Base-by-base conservation (phyloP, 2,888 invertebrate genomes). In the Cheilosia urbana region DNA sequence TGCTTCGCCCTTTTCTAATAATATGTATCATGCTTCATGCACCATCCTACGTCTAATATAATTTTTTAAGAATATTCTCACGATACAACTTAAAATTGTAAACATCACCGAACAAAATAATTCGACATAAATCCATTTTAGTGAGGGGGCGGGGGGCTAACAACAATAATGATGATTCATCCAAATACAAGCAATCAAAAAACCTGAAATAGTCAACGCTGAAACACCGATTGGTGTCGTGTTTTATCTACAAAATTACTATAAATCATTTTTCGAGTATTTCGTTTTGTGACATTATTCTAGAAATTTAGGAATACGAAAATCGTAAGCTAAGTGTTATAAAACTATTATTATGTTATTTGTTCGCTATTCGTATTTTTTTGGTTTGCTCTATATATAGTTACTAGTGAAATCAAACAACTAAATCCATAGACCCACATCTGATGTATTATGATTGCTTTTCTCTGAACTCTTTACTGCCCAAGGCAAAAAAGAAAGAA, bases 111-210 rank as follows among this genome's bases (percentile, higher is more conserved):
- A 71, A 47, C 37, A 42, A n/a, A 40, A 24, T 49, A 30, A 49
- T 49, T 47, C 42, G 47, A 2, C 55, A 42, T 47, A 63, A 68
- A 27, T 2, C 47, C 51, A 24, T n/a, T 68, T 62, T 40, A 42
- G 21, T 40, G 62, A 73, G 42, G 53, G 47, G 42, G 42, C 47
- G 47, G 42, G 45, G 37, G 30, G 34, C 62, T 62, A 21, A 42
- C 37, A 49, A 17, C 15, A 15, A 55, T n/a, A n/a, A 40, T 30
- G 79, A 47, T 84, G 79, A 84, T 69, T 84, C 83, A 84, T 68
- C 11, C 15, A 27, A 11, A 84, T 68, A 15, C 15, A 27, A 11
- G 45, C 45, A 17, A 45, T 45, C 7, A 27, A 30, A 62, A 21
- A 24, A 30, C 13, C 40, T 13, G 47, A 15, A 6, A 15, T 27